Evolutionary conservation across 2,888 invertebrate genomes (phyloP).

Genomic region (Ormia ochracea): DNA sequence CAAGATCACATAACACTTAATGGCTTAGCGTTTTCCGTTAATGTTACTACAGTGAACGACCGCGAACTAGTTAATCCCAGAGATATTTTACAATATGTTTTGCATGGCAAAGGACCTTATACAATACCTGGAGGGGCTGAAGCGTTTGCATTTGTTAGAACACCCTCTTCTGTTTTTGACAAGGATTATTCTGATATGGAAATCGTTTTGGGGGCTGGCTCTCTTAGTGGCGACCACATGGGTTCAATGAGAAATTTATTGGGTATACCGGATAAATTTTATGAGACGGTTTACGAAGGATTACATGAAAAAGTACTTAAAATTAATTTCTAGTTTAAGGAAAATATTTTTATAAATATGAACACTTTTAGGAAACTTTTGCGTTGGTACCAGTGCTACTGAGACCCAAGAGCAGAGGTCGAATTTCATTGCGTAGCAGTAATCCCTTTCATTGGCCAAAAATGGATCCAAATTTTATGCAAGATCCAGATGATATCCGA

Average conservation of each 20-base stretch:
- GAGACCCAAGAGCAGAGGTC: constrained; percentile 85
- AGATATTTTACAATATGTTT: constrained; percentile 81
- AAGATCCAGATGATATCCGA: constrained; percentile 83
- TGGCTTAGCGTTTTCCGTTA: constrained; percentile 84
- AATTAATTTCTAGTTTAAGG: not conserved
- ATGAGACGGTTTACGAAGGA: constrained; percentile 74
- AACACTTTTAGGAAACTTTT: constrained; percentile 78
- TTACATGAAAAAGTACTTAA: constrained; percentile 68
- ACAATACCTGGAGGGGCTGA: constrained; percentile 88
- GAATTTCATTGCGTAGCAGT: constrained; percentile 82
- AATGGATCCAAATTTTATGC: constrained; percentile 89
- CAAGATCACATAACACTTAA: constrained; percentile 88
- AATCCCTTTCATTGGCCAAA: constrained; percentile 87
- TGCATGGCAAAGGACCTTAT: constrained; percentile 83
- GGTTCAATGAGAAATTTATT: constrained; percentile 82
- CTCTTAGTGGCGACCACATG: constrained; percentile 84
- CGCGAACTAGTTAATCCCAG: constrained; percentile 78
- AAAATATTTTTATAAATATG: not conserved
- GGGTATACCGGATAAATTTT: constrained; percentile 78
- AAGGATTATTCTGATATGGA: constrained; percentile 86
- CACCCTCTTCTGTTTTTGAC: constrained; percentile 78
- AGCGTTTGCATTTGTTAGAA: constrained; percentile 85
- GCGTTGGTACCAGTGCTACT: constrained; percentile 85
- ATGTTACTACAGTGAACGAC: constrained; percentile 83
- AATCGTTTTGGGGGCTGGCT: constrained; percentile 86